phyloP scores from a whole-genome alignment of 2,888 invertebrate species.

The Globia sparganii region DNA sequence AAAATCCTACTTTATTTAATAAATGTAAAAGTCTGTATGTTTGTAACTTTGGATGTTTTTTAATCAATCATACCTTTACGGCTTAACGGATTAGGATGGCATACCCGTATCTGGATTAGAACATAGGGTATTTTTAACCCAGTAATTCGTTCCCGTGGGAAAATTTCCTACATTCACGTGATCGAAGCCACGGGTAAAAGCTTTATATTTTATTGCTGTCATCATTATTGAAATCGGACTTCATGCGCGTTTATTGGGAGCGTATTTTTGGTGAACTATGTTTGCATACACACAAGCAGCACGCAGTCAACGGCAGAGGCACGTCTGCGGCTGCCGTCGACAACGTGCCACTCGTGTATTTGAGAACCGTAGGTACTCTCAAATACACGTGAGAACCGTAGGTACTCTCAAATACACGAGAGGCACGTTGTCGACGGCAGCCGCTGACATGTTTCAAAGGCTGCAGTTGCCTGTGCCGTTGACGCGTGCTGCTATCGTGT shows the following conservation, averaged over 20 bases:
- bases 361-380: background rate
- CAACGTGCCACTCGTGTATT: background rate
- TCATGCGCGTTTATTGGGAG: background rate
- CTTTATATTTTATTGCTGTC: background rate
- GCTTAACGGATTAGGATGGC: background rate
- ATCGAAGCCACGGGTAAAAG: background rate
- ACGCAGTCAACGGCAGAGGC: background rate
- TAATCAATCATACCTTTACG: background rate
- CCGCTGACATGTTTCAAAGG: background rate
- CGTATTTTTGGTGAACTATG: background rate
- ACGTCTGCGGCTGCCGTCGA: background rate
- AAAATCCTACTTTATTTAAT: background rate
- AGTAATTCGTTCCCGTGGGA: background rate
- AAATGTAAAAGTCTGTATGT: background rate
- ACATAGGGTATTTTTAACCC: background rate
- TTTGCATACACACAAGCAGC: too few relatives aligned
- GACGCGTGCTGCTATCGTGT: too few relatives aligned
- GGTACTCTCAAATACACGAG: too few relatives aligned
- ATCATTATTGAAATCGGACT: background rate
- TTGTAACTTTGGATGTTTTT: background rate
- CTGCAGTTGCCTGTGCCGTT: too few relatives aligned
- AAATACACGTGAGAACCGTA: background rate
- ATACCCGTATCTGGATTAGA: background rate
- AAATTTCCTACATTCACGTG: background rate
- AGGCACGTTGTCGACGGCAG: background rate